Percentiles rank a stretch among this genome's conserved stretches.
Evolutionary conservation across 2,888 invertebrate species (phyloP).

Genomic region (Lithophane socia): DNA sequence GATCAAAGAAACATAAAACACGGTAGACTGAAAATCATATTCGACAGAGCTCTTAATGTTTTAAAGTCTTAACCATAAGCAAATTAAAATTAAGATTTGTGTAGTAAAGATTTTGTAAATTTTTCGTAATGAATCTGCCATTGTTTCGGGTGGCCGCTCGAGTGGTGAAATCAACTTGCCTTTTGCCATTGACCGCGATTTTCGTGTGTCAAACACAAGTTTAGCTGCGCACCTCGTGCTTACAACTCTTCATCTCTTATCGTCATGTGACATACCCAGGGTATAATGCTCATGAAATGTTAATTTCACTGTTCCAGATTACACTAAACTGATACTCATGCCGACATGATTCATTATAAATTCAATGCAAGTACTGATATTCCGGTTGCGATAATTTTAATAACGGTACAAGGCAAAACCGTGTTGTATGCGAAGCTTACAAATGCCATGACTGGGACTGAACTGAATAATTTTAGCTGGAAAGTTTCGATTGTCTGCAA

Average conservation of each 20-base stretch:
- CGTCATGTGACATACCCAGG: neutral
- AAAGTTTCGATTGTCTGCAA: conserved; percentile 26
- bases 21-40: neutral
- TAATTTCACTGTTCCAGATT: conserved; percentile 43
- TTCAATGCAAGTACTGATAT: conserved; percentile 60
- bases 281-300: conserved; percentile 21
- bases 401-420: conserved; percentile 61
- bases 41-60: neutral
- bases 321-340: conserved; percentile 16
- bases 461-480: conserved; percentile 23
- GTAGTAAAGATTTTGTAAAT: conserved; percentile 68
- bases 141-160: conserved; percentile 80
- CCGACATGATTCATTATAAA: conserved; percentile 57
- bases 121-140: conserved; percentile 76
- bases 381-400: conserved; percentile 58
- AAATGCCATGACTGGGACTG: conserved; percentile 41
- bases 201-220: conserved; percentile 68
- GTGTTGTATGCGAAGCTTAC: conserved; percentile 51
- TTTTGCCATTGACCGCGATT: conserved; percentile 78
- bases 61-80: conserved; percentile 8
- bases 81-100: conserved; percentile 45
- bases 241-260: conserved; percentile 39
- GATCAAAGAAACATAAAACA: neutral
- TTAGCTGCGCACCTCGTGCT: conserved; percentile 39
- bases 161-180: conserved; percentile 78